These are phyloP conservation scores for Lasioglossum figueresi DNA, from an alignment of 2,888 invertebrate genomes.

Conservation along the genomic window DNA sequence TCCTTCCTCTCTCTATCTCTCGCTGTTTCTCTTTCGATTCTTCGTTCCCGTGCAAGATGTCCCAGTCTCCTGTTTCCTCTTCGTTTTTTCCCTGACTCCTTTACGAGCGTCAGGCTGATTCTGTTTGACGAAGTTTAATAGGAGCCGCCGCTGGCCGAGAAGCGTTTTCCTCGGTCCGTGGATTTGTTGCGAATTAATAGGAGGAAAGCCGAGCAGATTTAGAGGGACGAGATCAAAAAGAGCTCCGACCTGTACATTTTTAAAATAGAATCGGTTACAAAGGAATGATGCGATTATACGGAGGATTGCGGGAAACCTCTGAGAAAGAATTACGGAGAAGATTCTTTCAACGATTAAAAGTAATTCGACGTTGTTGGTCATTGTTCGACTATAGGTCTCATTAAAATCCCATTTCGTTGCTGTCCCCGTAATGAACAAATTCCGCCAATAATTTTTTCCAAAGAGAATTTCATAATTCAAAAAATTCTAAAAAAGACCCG, in stretches of 20 bases:
- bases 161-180: neutral
- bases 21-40: neutral
- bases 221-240: neutral
- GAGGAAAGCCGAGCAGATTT: neutral
- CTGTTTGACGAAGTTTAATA: neutral
- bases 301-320: neutral
- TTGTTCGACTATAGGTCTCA: neutral
- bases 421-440: neutral
- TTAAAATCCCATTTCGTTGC: neutral
- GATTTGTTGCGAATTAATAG: slow-evolving; percentile 4
- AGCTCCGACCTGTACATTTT: neutral
- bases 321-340: neutral
- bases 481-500: neutral
- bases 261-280: neutral
- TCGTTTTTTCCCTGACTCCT: neutral
- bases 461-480: neutral
- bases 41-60: neutral
- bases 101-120: neutral
- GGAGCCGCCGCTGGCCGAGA: neutral
- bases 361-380: neutral
- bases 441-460: neutral
- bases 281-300: neutral
- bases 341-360: neutral
- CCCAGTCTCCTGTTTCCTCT: neutral
- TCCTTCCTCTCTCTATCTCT: neutral